Conservation (phyloP, 2,888 invertebrate genomes). For the Gymnoscelis rufifasciata region DNA sequence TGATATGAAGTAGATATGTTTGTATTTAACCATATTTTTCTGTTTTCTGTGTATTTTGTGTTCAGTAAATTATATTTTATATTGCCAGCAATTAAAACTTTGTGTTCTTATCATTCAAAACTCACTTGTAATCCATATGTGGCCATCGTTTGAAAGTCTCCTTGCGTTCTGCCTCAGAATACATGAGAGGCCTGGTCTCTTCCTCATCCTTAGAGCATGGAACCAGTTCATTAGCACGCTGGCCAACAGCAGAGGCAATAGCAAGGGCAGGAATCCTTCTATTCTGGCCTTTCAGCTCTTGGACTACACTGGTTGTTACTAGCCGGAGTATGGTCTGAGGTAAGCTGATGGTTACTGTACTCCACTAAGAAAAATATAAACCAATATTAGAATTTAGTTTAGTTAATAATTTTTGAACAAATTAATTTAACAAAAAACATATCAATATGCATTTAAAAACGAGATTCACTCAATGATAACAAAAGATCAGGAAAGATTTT, state of each 20-base stretch:
- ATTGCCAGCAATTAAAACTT: too few relatives aligned
- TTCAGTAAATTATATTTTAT: too few relatives aligned
- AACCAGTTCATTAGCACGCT: constrained; percentile 89
- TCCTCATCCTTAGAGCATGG: constrained; percentile 76
- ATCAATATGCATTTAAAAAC: too few relatives aligned
- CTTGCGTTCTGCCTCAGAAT: constrained; percentile 93
- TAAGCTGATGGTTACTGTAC: constrained; percentile 90
- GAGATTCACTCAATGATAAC: too few relatives aligned
- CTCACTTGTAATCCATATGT: constrained; percentile 96
- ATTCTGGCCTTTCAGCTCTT: constrained; percentile 89
- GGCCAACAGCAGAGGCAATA: constrained; percentile 93
- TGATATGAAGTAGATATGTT: too few relatives aligned
- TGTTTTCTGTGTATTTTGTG: too few relatives aligned
- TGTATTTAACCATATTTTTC: too few relatives aligned
- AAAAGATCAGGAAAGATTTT: too few relatives aligned
- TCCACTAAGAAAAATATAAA: constrained; percentile 89
- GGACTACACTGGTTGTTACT: constrained; percentile 88
- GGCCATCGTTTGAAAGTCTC: constrained; percentile 97
- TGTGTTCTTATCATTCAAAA: constrained; percentile 18
- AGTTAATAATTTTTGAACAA: too few relatives aligned
- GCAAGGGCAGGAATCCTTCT: constrained; percentile 91
- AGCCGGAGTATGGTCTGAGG: constrained; percentile 88
- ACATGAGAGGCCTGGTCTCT: constrained; percentile 83
- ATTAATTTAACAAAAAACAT: too few relatives aligned
- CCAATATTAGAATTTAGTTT: too few relatives aligned